phyloP scores from a whole-genome alignment of 2,888 invertebrate species.

The Cistogaster globosa region DNA sequence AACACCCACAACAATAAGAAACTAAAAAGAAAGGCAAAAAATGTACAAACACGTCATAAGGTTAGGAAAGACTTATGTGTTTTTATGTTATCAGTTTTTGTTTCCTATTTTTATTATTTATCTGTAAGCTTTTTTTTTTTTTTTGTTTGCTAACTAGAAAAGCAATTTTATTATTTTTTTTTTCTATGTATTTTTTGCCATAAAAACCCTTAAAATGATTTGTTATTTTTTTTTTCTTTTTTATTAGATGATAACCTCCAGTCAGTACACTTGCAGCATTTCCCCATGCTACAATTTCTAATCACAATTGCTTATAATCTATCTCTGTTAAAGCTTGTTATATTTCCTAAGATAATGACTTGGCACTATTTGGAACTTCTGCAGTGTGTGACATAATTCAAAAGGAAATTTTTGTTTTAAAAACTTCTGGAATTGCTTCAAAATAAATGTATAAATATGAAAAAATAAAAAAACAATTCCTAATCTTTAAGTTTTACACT shows the following conservation, averaged over 20 bases:
- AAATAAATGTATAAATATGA: neutral
- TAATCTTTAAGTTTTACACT: conserved; percentile 68
- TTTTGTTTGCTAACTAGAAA: conserved; percentile 2
- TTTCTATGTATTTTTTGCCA: conserved; percentile 1
- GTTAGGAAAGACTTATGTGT: conserved; percentile 39
- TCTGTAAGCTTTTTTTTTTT: conserved; percentile 1
- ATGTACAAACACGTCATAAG: conserved; percentile 5
- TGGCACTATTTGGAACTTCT: conserved; percentile 54
- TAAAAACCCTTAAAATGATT: conserved; percentile 62
- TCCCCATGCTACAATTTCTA: neutral
- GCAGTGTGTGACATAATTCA: neutral
- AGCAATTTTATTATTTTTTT: conserved; percentile 20
- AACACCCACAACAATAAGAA: conserved; percentile 11
- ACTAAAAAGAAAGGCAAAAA: neutral
- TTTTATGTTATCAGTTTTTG: conserved; percentile 3
- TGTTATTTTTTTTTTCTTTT: conserved; percentile 31
- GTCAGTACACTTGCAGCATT: conserved; percentile 22
- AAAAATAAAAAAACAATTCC: conserved; percentile 31
- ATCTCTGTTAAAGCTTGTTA: conserved; percentile 46
- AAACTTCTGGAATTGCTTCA: neutral
- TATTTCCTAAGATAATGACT: conserved; percentile 62
- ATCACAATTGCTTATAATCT: conserved; percentile 33
- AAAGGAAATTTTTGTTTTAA: neutral
- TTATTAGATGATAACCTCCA: conserved; percentile 15
- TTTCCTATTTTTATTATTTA: neutral